Evolutionary conservation across 2,888 invertebrate species (phyloP).

Genomic region (Pseudococcus viburni): DNA sequence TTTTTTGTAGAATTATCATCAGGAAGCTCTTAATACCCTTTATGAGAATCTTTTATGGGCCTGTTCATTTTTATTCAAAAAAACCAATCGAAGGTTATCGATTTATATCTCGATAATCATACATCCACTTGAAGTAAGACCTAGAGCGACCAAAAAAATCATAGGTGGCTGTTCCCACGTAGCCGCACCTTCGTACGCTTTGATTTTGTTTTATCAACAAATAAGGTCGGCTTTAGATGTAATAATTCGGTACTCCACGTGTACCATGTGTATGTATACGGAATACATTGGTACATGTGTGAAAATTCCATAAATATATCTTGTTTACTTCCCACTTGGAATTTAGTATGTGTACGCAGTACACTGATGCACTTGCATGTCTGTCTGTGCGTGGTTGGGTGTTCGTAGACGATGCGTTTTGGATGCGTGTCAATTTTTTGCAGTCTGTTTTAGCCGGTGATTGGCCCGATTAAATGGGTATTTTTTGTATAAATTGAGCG

Average conservation of each 20-base stretch:
- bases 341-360: neutral
- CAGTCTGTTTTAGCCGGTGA: too few relatives aligned
- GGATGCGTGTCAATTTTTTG: too few relatives aligned
- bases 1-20: too few relatives aligned
- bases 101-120: too few relatives aligned
- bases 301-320: conserved; percentile 20
- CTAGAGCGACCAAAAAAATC: neutral
- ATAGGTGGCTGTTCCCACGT: neutral
- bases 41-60: too few relatives aligned
- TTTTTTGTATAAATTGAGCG: too few relatives aligned
- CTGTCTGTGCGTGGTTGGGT: neutral
- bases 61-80: too few relatives aligned
- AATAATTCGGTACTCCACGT: neutral
- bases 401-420: too few relatives aligned
- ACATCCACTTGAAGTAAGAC: too few relatives aligned
- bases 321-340: conserved; percentile 23
- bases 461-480: too few relatives aligned
- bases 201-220: neutral
- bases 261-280: neutral
- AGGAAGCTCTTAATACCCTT: too few relatives aligned
- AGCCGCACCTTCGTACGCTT: neutral
- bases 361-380: neutral
- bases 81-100: too few relatives aligned
- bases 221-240: conserved; percentile 3
- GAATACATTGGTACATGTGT: neutral